Base-by-base conservation (phyloP, 1,140 invertebrate genomes). In the Magallana angulata region DNA sequence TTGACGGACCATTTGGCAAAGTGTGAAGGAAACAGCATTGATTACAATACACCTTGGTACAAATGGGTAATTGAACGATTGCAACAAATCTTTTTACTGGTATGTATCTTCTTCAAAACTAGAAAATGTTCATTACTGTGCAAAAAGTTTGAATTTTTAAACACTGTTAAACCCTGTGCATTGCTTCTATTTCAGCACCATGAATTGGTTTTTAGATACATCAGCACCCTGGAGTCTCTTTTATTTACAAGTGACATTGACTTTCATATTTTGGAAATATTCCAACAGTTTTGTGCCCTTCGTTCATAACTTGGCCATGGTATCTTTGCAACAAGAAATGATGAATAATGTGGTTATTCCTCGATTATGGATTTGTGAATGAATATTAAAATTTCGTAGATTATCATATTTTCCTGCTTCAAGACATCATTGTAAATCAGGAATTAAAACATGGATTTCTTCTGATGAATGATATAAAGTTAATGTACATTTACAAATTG, bases 181-280 rank as follows among this genome's bases (percentile, higher is more conserved):
- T 89, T 85, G 58, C 62, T 88, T 81, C 82, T 68, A 89, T 94
- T 95, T 85, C 93, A 96, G 98, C 98, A 99, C 95, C 97, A 99
- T 94, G 98, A 99, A 93, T 98, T 99, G 96, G 98, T 99, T n/a
- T 98, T 98, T 95, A 98, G 98, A 93, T 99, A 99, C 95, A 98
- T 98, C 93, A 97, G 97, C 88, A 99, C 98, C 0, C 94, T 99
- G 93, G 98, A 99, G 94, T 98, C 97, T 0, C 95, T 99, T 57
- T 96, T 99, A 9, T 99, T 99, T 94, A 99, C 98, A 0, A 97
- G 98, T 92, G 98, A 99, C 95, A 96, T 99, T 92, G 99, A 99
- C 94, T 97, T 97, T 16, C 98, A 99, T 94, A 99, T 99, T 93
- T 95, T 99, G 81, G 98, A 99, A 94, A 97, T 99, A 56, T 99